phyloP scores from a whole-genome alignment of 92 coral and sea anemone species.

The Desmophyllum pertusum region DNA sequence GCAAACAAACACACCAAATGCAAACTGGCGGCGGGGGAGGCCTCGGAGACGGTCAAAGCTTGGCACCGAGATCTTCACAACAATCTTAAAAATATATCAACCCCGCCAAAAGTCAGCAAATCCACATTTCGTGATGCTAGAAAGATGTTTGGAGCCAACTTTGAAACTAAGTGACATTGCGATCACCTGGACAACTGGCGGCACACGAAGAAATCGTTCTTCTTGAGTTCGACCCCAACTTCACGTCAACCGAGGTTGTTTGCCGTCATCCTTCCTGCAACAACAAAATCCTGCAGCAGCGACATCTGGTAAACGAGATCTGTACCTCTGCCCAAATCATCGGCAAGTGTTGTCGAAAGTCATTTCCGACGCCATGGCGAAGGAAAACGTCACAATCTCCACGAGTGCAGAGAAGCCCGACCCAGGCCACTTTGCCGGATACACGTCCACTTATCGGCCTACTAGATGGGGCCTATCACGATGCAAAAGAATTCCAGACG shows the following conservation, averaged over 20 bases:
- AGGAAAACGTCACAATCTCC: constrained; percentile 29
- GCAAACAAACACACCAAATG: too few species aligned
- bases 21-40: too few species aligned
- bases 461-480: constrained; percentile 45
- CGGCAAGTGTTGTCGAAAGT: constrained; percentile 30
- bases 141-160: background rate
- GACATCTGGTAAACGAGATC: constrained; percentile 42
- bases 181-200: background rate
- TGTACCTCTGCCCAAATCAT: constrained; percentile 57
- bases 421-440: constrained; percentile 42
- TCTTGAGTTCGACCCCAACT: constrained; percentile 61
- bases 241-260: constrained; percentile 34
- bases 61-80: background rate
- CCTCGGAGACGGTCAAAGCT: background rate
- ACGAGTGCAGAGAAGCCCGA: constrained; percentile 17
- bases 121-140: background rate
- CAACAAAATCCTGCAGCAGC: constrained; percentile 17
- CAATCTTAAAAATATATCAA: background rate
- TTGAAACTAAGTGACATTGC: background rate
- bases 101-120: background rate
- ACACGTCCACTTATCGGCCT: constrained; percentile 49
- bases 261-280: constrained; percentile 60
- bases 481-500: constrained; percentile 24
- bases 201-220: constrained; percentile 15
- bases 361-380: constrained; percentile 44